Percentiles rank a stretch among this genome's conserved stretches.
These are phyloP conservation scores for Mystacornis crossleyi DNA, from an alignment of 2,113 vertebrate species.

Conservation along the genomic window DNA sequence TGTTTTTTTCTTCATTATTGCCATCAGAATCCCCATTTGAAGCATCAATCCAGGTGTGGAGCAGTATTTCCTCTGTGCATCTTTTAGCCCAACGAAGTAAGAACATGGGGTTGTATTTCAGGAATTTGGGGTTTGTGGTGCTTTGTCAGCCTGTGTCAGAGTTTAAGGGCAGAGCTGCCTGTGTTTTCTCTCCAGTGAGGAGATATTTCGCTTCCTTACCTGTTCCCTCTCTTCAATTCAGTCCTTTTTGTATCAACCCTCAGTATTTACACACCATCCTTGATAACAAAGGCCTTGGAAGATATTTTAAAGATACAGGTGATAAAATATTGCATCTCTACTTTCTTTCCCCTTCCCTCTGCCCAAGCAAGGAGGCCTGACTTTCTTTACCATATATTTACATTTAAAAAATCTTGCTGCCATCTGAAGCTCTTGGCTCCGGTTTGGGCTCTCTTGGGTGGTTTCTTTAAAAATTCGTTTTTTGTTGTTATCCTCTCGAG, in stretches of 20 bases:
- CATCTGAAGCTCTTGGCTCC: neutral
- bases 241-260: neutral
- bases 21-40: neutral
- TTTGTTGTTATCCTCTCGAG: neutral
- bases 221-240: neutral
- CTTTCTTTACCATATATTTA: neutral
- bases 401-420: neutral
- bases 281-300: neutral
- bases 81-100: neutral
- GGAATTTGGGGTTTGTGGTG: neutral
- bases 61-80: neutral
- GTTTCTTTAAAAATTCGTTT: rapidly evolving
- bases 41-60: neutral
- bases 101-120: neutral
- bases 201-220: neutral
- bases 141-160: neutral
- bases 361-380: neutral
- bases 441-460: neutral
- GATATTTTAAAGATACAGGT: neutral
- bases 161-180: neutral
- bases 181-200: neutral
- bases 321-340: neutral
- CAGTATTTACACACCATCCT: neutral
- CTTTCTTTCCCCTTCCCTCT: neutral
- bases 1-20: neutral